A percentile compares a stretch with the other conserved stretches of the same genome.
Conservation (phyloP, 2,888 invertebrate species). For the Eristalis arbustorum region DNA sequence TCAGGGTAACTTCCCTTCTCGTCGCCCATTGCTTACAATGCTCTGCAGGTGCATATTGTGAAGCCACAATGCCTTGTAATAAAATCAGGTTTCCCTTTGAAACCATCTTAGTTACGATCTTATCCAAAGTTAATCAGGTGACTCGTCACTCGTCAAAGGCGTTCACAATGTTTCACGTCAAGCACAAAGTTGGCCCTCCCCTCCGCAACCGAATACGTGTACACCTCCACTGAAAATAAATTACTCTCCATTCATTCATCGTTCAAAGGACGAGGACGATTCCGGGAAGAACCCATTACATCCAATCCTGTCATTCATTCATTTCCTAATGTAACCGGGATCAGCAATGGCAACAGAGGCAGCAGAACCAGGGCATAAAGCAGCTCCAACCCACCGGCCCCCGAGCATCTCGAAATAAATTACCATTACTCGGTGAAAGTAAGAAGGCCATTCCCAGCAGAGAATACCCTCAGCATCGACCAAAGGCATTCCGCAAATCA, state of each 20-base stretch:
- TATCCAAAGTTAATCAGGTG: not conserved
- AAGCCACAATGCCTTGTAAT: not conserved
- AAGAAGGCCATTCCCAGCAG: not conserved
- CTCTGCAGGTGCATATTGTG: not conserved
- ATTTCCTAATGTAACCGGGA: not conserved
- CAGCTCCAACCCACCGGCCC: not conserved
- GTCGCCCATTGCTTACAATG: not conserved
- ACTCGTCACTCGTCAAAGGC: not conserved
- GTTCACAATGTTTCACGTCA: not conserved
- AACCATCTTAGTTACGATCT: not conserved
- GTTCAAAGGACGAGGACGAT: not conserved
- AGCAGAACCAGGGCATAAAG: not conserved
- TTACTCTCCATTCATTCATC: not conserved
- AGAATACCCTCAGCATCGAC: not conserved
- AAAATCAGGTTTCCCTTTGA: not conserved
- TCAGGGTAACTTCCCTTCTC: no score
- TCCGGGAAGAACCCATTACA: not conserved
- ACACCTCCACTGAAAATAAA: not conserved
- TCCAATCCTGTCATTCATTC: not conserved
- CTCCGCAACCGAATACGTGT: not conserved
- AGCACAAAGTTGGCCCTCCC: no score
- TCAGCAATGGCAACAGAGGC: not conserved
- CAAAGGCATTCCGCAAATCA: constrained; percentile 13
- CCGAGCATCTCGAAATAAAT: constrained; percentile 23
- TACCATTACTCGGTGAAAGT: constrained; percentile 13